Base-by-base conservation (phyloP, 2,797 vertebrate genomes). In the Myripristis murdjan region DNA sequence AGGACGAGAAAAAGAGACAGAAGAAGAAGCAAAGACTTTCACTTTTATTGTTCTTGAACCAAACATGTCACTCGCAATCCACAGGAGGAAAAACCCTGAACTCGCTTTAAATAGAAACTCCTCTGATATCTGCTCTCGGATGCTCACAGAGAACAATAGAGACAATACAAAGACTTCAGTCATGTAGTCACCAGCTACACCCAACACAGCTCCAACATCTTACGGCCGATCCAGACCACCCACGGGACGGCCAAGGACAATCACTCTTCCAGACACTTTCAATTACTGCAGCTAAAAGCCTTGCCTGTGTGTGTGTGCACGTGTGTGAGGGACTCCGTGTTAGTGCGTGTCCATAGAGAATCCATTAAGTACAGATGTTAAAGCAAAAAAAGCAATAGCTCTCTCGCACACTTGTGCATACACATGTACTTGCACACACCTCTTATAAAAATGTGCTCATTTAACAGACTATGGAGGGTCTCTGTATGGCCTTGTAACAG, bases 191-290 rank as follows among this genome's bases (percentile, higher is more conserved):
- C 49, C 18, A 43, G 47, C 62, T 61, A 62, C 67, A 81, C 0
- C 15, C 39, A 18, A 57, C 48, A 10, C 55, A 33, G 37, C 28
- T 26, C 56, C 24, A 20, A 62, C 49, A 33, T 73, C 48, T 75
- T 67, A 51, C 18, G 22, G 62, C 59, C 31, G 59, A 54, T 69
- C 52, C 35, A 60, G 82, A 87, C 87, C 86, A 91, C 84, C 83
- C 89, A 86, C 60, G 31, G 23, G 59, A 68, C 59, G 47, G 60
- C 47, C 28, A 33, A 35, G 56, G 59, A 75, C 69, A 68, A 88
- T 73, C 52, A 23, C 55, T 81, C 58, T 44, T 57, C 43, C 70
- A 87, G 84, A 73, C 62, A 64, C 52, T 82, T 67, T 43, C 59
- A 67, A 66, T 70, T 20, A 67, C 31, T 31, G 56, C 60, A 48